A percentile compares a stretch with the other conserved stretches of the same genome.
phyloP scores from a whole-genome alignment of 1,140 invertebrate species.

The Saccostrea glomerata region DNA sequence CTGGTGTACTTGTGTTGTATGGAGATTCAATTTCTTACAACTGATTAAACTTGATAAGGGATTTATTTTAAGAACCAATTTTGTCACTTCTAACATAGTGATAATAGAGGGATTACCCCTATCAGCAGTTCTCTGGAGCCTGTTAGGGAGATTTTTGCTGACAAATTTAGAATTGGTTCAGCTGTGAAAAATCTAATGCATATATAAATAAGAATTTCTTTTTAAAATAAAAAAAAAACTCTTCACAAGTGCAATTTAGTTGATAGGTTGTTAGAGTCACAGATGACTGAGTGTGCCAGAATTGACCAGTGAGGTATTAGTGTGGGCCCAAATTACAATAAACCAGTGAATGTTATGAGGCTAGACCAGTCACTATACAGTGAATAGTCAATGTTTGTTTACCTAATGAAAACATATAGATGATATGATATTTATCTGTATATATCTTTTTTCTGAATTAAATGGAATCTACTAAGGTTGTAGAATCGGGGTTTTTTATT shows the following conservation, averaged over 20 bases:
- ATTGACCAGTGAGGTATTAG: neutral
- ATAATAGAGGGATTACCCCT: conserved; percentile 16
- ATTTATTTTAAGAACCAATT: conserved; percentile 16
- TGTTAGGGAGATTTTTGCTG: neutral
- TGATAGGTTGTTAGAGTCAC: neutral
- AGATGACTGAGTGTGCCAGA: neutral
- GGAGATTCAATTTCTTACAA: neutral
- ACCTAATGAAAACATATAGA: conserved; percentile 35
- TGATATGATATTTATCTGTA: conserved; percentile 35
- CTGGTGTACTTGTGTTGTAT: neutral
- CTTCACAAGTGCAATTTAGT: neutral
- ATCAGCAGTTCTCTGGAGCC: conserved; percentile 4
- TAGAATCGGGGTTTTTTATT: conserved; percentile 23
- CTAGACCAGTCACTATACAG: neutral
- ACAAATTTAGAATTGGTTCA: neutral
- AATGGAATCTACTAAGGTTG: neutral
- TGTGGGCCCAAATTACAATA: neutral
- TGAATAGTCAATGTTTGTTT: conserved; percentile 25
- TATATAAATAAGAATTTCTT: neutral
- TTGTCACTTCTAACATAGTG: conserved; percentile 3
- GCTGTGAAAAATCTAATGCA: neutral
- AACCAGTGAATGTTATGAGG: neutral
- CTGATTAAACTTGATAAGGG: conserved; percentile 31
- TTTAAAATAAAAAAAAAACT: neutral
- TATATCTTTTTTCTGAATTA: conserved; percentile 8